phyloP scores from a whole-genome alignment of 2,113 vertebrate genomes.

The Perognathus longimembris region DNA sequence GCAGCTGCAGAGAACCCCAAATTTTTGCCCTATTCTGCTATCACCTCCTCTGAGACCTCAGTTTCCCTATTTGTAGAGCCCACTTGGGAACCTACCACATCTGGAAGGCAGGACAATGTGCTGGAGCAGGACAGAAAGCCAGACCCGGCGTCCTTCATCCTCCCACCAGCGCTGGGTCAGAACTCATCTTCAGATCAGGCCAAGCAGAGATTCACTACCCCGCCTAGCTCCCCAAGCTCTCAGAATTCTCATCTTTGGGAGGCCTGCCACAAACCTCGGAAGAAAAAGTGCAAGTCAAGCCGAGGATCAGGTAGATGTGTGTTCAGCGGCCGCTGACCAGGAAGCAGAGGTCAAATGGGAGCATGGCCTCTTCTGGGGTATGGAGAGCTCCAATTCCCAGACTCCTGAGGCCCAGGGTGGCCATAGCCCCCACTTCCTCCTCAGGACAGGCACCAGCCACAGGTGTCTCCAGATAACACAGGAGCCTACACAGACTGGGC shows the following conservation, averaged over 20 bases:
- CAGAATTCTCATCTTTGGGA: constrained; percentile 6
- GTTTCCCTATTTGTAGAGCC: neutral
- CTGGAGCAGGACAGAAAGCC: neutral
- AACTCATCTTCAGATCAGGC: neutral
- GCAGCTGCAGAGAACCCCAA: too few species aligned
- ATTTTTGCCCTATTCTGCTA: neutral
- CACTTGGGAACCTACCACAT: neutral
- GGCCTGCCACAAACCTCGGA: constrained; percentile 65
- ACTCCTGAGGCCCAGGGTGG: neutral
- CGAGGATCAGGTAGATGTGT: constrained; percentile 55
- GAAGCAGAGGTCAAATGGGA: neutral
- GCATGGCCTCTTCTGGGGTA: neutral
- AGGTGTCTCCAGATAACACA: neutral
- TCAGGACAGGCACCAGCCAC: neutral
- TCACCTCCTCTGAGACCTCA: neutral
- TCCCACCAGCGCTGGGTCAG: constrained; percentile 32
- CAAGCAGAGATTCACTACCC: constrained; percentile 10
- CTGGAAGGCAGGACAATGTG: neutral
- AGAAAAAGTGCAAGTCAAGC: constrained; percentile 52
- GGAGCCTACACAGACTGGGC: accelerated
- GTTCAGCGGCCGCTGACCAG: neutral
- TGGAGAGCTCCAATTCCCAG: neutral
- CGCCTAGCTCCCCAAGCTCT: constrained; percentile 23
- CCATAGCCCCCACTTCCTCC: neutral
- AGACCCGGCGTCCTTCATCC: neutral